Evolutionary conservation across 2,888 invertebrate species (phyloP), one percentile per base, ranked within the genome.

Genomic region (Aradus depressus): DNA sequence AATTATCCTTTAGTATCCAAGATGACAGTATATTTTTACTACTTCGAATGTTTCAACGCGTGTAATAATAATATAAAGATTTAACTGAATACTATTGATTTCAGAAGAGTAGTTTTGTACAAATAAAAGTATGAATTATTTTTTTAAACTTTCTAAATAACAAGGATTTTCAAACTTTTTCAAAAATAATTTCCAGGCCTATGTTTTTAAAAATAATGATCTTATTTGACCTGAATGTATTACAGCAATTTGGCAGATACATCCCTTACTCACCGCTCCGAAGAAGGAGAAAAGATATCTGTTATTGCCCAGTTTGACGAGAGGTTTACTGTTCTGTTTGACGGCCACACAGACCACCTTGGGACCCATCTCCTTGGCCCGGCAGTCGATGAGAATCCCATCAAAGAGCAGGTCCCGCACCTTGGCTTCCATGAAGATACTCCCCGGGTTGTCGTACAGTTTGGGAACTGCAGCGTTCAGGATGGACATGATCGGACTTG

Each of bases 321-420:
- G 64, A 39, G 76, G 75, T 3, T 74, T 73, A 0, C 71, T 72
- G 60, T 81, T 80, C 26, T 76, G 76, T 65, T 80, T 80, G 58
- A 87, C 65, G 1, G 78, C 74, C 0, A 76, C 71, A 62, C 88
- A 88, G 1, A 83, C 74, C 0, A 85, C 83, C 62, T 80, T 80
- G 0, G 82, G 81, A 0, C 83, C 79, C 57, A 86, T 85, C 59
- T 86, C 85, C 0, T 76, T 78, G 23, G 80, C 76, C 0, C 75
- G 76, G 60, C 88, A 88, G 61, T 87, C 81, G 34, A 88, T 75
- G 0, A 72, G 65, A 4, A 84, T 62, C 0, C 89, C 89, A 37
- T 79, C 74, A 64, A 87, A 89, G 28, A 89, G 69, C 22, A 88
- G 64, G 54, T 88, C 84, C 62, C 77, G 69, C 1, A 76, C 84